These are phyloP conservation scores for Mastomys natalensis DNA, from an alignment of 2,113 vertebrate species.

Conservation along the genomic window DNA sequence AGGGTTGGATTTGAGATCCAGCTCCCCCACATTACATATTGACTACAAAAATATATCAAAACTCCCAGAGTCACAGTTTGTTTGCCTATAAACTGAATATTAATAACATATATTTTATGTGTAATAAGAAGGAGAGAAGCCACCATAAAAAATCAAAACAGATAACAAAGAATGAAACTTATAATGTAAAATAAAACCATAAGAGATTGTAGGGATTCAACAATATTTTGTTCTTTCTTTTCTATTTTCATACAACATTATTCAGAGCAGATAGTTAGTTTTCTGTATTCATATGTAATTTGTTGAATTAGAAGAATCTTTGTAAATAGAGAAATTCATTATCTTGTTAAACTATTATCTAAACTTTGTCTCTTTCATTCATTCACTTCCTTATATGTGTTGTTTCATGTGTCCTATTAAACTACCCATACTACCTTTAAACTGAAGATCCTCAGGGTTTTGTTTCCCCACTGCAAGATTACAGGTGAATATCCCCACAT, in stretches of 20 bases:
- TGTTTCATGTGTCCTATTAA: background rate
- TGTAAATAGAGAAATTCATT: background rate
- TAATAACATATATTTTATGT: background rate
- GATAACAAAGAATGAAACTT: background rate
- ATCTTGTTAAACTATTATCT: background rate
- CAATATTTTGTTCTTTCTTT: background rate
- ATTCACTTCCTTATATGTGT: background rate
- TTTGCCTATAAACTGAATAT: slow-evolving; percentile 25
- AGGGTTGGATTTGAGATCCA: too few species aligned
- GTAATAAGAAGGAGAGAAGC: background rate
- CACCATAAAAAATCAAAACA: background rate
- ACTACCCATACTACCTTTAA: background rate
- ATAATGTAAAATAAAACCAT: background rate
- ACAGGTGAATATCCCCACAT: background rate
- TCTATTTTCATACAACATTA: background rate
- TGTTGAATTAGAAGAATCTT: background rate
- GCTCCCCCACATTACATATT: too few species aligned
- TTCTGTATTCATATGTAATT: background rate
- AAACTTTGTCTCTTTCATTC: background rate
- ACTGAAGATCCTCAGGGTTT: background rate
- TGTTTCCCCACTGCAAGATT: background rate
- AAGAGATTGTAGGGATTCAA: background rate
- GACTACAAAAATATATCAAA: too few species aligned
- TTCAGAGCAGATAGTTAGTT: background rate
- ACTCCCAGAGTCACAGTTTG: background rate